Evolutionary conservation across 2,888 invertebrate genomes (phyloP), one percentile per base, ranked within the genome.

Genomic region (Caenorhabditis drosophilae): DNA sequence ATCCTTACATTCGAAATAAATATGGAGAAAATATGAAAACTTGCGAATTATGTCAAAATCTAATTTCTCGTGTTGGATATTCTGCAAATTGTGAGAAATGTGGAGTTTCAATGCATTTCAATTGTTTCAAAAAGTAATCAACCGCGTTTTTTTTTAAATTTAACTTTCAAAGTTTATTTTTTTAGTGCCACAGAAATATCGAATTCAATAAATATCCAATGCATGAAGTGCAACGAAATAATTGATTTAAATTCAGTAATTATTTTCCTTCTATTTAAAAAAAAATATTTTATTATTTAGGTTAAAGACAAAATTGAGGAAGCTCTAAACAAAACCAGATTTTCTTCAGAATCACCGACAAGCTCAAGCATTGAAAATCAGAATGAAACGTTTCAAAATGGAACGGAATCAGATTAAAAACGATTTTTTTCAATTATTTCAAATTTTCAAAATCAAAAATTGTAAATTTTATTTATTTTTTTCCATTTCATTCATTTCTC

Each of bases 91-190:
- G 67, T 31, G 0, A 20, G 0, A 51, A 54, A 25, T 67, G 67
- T 31, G n/a, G 58, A 1, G 16, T 36, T 12, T n/a, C 34, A 4
- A 44, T 11, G 4, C 67, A 67, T 34, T 53, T 35, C 20, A 61
- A 61, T 40, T 67, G 67, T 34, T 61, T 60, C 47, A 57, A 47
- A 44, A 54, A 54, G 67, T 67, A n/a, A 36, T 44, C 44, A 9
- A 6, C 31, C 31, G 7, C 31, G 12, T 9, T 31, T 9, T 31
- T 31, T 31, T 9, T 31, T 12, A 31, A 31, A 31, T 31, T 31
- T 31, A 31, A 31, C 31, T 31, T 6, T 31, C 12, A 9, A 12
- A 31, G 6, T 36, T 9, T 4, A n/a, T n/a, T 16, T 16, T 62
- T 62, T 31, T 45, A 62, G 62, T 7, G 48, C 56, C 12, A 52